phyloP scores from a whole-genome alignment of 2,797 vertebrate genomes.

The Odontamblyopus lacepedii region DNA sequence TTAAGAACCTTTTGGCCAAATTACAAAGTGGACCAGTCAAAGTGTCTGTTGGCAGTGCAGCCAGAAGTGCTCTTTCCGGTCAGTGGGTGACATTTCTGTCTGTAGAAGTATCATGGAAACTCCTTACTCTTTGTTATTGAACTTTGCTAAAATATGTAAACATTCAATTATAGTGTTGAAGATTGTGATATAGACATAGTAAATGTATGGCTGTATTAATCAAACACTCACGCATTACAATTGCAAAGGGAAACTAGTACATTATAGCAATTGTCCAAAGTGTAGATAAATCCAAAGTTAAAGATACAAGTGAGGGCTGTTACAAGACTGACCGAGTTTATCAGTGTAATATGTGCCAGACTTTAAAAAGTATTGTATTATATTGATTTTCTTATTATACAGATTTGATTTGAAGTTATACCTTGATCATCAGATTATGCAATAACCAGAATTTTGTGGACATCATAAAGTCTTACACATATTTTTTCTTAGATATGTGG shows the following conservation, averaged over 20 bases:
- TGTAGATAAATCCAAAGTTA: not conserved
- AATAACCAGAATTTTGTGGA: not conserved
- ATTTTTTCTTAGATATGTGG: slow-evolving; percentile 24
- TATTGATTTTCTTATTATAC: not conserved
- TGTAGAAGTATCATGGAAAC: slow-evolving; percentile 54
- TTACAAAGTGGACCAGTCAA: slow-evolving; percentile 42
- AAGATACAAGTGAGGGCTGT: not conserved
- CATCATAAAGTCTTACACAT: slow-evolving; percentile 2
- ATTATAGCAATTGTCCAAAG: not conserved
- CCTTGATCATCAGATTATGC: too few species aligned
- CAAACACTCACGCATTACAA: not conserved
- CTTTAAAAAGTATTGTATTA: too few species aligned
- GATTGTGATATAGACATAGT: too few species aligned
- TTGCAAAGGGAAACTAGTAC: not conserved
- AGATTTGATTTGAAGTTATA: not conserved
- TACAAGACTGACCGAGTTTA: too few species aligned
- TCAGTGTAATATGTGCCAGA: too few species aligned
- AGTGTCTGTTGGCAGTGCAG: slow-evolving; percentile 39
- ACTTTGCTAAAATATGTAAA: not conserved
- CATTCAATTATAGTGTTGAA: not conserved
- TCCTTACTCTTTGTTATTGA: slow-evolving; percentile 10
- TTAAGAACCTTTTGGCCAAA: slow-evolving; percentile 46
- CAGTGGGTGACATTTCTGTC: slow-evolving; percentile 53
- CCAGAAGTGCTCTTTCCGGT: slow-evolving; percentile 37
- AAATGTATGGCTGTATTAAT: not conserved